Conservation (phyloP, 2,888 invertebrate species). For the Mesochorus sp. region DNA sequence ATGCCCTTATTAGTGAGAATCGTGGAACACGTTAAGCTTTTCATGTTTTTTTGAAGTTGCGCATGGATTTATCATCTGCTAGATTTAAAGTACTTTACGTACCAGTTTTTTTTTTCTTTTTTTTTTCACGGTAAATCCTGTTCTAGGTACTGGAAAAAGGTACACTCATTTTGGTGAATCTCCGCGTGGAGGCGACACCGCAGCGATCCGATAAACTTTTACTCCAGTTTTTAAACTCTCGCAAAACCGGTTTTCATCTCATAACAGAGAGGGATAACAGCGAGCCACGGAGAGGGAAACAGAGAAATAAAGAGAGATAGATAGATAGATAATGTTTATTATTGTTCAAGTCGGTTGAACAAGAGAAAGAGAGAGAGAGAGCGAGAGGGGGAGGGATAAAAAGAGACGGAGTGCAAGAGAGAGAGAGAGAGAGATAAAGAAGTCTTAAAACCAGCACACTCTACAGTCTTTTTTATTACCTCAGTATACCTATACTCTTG, state of each 20-base stretch:
- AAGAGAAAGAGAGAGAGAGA: neutral
- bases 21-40: too few relatives aligned
- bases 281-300: neutral
- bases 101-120: too few relatives aligned
- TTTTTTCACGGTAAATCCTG: neutral
- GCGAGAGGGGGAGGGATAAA: neutral
- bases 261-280: constrained; percentile 64
- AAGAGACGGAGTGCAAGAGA: too few relatives aligned
- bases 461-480: constrained; percentile 63
- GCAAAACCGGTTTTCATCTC: constrained; percentile 75
- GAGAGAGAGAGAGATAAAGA: neutral
- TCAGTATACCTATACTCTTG: constrained; percentile 49
- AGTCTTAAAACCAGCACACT: constrained; percentile 65
- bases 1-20: too few relatives aligned
- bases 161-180: constrained; percentile 64
- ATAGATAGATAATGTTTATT: constrained; percentile 9
- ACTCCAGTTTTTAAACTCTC: constrained; percentile 75
- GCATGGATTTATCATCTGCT: neutral
- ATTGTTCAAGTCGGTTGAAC: too few relatives aligned
- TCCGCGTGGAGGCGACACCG: constrained; percentile 58
- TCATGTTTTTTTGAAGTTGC: neutral
- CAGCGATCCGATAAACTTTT: constrained; percentile 72
- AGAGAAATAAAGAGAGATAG: neutral
- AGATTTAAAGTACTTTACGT: neutral
- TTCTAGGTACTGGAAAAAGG: constrained; percentile 4